Evolutionary conservation across 2,113 vertebrate species (phyloP).

Genomic region (Poeciliopsis retropinna): DNA sequence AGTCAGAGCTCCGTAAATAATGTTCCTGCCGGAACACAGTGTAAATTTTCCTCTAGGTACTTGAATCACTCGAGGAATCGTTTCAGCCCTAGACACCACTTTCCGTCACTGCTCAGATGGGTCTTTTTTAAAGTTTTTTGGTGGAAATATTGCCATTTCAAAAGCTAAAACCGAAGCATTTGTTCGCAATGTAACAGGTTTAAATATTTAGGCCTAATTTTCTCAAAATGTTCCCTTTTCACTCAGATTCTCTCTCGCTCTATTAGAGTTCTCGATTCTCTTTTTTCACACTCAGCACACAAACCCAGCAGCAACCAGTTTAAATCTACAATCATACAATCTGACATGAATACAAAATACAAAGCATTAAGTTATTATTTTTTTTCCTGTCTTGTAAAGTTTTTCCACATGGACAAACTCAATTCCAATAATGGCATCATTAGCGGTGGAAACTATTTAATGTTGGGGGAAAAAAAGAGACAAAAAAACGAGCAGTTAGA

Average conservation of each 20-base stretch:
- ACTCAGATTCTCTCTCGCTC: constrained; percentile 14
- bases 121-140: too few species aligned
- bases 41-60: too few species aligned
- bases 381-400: constrained; percentile 73
- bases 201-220: constrained; percentile 14
- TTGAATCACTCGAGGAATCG: too few species aligned
- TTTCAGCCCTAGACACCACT: too few species aligned
- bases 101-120: too few species aligned
- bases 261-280: constrained; percentile 31
- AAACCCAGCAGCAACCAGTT: constrained; percentile 70
- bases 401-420: constrained; percentile 81
- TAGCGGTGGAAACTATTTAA: constrained; percentile 38
- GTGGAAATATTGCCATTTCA: neutral
- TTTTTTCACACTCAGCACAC: constrained; percentile 57
- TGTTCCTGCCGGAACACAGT: too few species aligned
- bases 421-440: constrained; percentile 59
- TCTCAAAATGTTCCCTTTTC: constrained; percentile 8
- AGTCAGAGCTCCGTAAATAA: too few species aligned
- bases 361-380: constrained; percentile 51
- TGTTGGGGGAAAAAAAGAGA: constrained; percentile 21
- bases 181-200: constrained; percentile 20
- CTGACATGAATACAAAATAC: constrained; percentile 83
- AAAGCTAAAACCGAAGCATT: constrained; percentile 28
- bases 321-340: constrained; percentile 76
- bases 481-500: constrained; percentile 1